Evolutionary conservation across 2,888 invertebrate species (phyloP), one percentile per base, ranked within the genome.

Genomic region (Entomobrya multifasciata): DNA sequence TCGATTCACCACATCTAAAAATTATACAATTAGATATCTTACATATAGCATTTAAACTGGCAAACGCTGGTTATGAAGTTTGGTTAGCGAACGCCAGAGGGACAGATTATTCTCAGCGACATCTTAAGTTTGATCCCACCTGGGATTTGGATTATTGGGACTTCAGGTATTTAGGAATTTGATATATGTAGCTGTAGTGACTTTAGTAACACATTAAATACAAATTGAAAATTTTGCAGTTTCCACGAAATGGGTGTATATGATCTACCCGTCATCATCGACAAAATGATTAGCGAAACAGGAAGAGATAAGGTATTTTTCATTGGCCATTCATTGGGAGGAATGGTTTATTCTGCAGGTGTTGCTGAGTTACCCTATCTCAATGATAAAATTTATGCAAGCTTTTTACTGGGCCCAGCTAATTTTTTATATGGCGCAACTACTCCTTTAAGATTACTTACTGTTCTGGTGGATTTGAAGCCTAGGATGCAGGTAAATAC

Each of bases 21-120:
- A n/a, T n/a, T n/a, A n/a, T n/a, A n/a, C n/a, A n/a, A n/a, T n/a
- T n/a, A n/a, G n/a, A n/a, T n/a, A n/a, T n/a, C n/a, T n/a, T n/a
- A n/a, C n/a, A n/a, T n/a, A n/a, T n/a, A n/a, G n/a, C 86, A 1
- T 81, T 81, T 47, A 76, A 62, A 25, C 27, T 86, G 13, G 86
- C 80, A 0, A 65, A 86, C n/a, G 79, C 86, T 0, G 86, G 86
- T 25, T 86, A 62, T 17, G 86, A 86, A 27, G 86, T 86, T n/a
- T 86, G 79, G 62, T 30, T 86, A 6, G 80, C 52, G 6, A 86
- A 86, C 22, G 22, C 74, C 0, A 15, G 86, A n/a, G 86, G 86
- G 47, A 80, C 77, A 5, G 20, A 44, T 20, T 86, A 60, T 25
- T 86, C 86, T 25, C 49, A 62, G n/a, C 30, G 47, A 10, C 86